These are phyloP conservation scores for Halocynthia aurantium DNA, from an alignment of 23 tunicate genomes.

Conservation along the genomic window DNA sequence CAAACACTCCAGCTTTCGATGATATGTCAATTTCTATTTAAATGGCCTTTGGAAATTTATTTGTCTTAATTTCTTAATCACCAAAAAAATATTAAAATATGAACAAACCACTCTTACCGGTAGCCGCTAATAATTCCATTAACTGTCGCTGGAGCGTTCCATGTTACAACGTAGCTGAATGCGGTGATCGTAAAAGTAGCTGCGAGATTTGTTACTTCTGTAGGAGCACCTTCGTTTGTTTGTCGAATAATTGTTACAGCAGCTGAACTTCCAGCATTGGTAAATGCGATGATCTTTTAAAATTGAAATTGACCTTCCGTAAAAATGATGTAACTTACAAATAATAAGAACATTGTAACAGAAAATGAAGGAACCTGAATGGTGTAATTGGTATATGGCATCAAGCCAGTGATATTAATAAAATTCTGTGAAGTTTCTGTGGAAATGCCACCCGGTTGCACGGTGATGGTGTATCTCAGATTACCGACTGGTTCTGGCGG, in stretches of 20 bases:
- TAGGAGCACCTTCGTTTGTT: constrained; percentile 41
- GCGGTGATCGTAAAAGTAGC: background rate
- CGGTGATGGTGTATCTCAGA: constrained; percentile 21
- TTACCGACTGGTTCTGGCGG: constrained; percentile 37
- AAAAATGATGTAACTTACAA: background rate
- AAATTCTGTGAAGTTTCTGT: background rate
- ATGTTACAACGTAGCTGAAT: constrained; percentile 5
- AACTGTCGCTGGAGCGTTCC: constrained; percentile 28
- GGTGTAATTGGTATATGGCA: constrained; percentile 15
- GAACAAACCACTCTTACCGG: constrained; percentile 26
- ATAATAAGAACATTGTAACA: background rate
- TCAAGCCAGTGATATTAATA: background rate
- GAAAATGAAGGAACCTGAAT: constrained; percentile 2
- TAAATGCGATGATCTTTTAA: constrained; percentile 14
- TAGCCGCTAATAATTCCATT: constrained; percentile 51
- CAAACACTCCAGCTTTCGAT: too few relatives aligned
- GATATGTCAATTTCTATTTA: too few relatives aligned
- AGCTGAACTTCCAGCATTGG: constrained; percentile 33
- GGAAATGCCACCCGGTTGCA: constrained; percentile 8
- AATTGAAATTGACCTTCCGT: background rate
- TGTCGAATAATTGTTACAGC: background rate
- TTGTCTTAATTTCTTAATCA: too few relatives aligned
- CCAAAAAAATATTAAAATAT: background rate
- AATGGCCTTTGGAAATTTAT: too few relatives aligned
- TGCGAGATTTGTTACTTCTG: constrained; percentile 19